Percentiles rank a stretch among this genome's conserved stretches.
phyloP scores from a whole-genome alignment of 2,113 vertebrate species.

The Pimephales promelas region DNA sequence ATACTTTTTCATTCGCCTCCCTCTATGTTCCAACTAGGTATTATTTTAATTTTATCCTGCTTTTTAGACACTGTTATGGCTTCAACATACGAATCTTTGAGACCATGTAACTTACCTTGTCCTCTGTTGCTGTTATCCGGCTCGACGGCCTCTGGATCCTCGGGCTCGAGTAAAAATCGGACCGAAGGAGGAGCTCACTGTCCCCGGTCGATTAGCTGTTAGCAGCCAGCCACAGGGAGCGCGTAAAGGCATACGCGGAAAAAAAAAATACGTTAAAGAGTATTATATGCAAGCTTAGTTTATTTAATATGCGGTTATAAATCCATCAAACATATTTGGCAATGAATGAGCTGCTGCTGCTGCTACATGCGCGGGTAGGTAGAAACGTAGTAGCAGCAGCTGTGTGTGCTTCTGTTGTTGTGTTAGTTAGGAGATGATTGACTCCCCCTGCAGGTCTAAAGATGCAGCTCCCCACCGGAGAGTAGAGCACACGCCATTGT shows the following conservation, averaged over 20 bases:
- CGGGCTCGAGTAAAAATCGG: not conserved
- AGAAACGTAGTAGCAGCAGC: not conserved
- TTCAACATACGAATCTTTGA: not conserved
- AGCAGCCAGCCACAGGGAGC: not conserved
- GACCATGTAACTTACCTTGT: not conserved
- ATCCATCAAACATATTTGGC: not conserved
- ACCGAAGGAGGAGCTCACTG: not conserved
- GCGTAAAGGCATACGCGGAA: not conserved
- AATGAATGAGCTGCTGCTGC: not conserved
- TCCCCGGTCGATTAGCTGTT: not conserved
- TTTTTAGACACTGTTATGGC: not conserved
- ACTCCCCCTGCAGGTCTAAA: slow-evolving; percentile 3
- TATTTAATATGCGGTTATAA: not conserved
- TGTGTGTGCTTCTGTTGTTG: not conserved
- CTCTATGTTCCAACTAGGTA: not conserved
- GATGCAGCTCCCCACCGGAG: not conserved
- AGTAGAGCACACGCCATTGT: not conserved
- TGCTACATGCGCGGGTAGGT: not conserved
- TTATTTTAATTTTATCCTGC: not conserved
- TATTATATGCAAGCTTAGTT: not conserved
- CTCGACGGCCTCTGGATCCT: not conserved
- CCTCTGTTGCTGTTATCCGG: not conserved
- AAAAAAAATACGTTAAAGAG: not conserved
- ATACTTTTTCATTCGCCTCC: too few species aligned
- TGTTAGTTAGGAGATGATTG: too few species aligned